Conservation (phyloP, 2,888 invertebrate species). For the Sinotaia quadrata region DNA sequence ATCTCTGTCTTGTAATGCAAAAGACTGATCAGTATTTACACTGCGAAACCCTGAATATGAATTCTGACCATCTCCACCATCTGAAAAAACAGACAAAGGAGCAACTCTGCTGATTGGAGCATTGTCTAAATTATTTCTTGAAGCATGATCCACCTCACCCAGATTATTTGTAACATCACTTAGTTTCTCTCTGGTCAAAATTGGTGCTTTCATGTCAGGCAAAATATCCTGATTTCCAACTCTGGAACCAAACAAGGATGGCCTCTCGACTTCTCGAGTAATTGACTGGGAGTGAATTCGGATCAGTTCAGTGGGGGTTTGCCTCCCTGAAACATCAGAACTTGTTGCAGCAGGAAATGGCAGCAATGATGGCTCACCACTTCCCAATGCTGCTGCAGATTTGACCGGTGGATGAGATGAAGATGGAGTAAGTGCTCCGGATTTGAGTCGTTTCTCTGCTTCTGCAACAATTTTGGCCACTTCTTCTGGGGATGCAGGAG, state of each 20-base stretch:
- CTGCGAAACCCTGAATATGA: too few relatives aligned
- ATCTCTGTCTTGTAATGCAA: too few relatives aligned
- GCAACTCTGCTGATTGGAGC: too few relatives aligned
- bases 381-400: background rate
- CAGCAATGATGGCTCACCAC: conserved; percentile 14
- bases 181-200: too few relatives aligned
- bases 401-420: background rate
- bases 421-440: conserved; percentile 1
- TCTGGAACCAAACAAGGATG: conserved; percentile 30
- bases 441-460: conserved; percentile 59
- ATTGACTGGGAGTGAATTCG: conserved; percentile 62
- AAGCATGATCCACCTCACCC: too few relatives aligned
- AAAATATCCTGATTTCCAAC: conserved; percentile 4
- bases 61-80: too few relatives aligned
- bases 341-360: conserved; percentile 7
- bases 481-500: conserved; percentile 69
- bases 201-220: too few relatives aligned
- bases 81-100: too few relatives aligned
- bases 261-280: conserved; percentile 55
- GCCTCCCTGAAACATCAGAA: conserved; percentile 16
- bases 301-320: conserved; percentile 54
- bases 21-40: too few relatives aligned
- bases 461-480: conserved; percentile 69
- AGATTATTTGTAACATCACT: too few relatives aligned
- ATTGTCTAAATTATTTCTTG: too few relatives aligned